Percentiles rank a stretch among this genome's conserved stretches.
These are phyloP conservation scores for Pseudochirops corinnae DNA, from an alignment of 2,797 vertebrate genomes.

Conservation along the genomic window DNA sequence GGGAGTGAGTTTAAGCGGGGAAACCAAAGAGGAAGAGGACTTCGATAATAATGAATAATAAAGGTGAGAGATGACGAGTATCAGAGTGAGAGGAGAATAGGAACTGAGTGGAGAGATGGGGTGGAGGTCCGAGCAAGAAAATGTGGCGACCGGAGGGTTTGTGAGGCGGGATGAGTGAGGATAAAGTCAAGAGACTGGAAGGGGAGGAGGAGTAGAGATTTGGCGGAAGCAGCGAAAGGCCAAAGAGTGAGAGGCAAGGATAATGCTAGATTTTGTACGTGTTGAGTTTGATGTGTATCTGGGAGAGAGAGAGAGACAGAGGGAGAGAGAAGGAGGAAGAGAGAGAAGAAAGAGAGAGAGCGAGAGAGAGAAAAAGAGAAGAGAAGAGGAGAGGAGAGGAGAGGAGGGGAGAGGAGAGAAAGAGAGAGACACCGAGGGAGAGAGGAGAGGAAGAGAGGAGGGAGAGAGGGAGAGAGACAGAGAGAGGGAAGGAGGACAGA, in stretches of 20 bases:
- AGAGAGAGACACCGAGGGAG: not conserved
- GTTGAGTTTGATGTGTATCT: not conserved
- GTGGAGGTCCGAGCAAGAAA: not conserved
- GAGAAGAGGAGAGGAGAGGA: no score
- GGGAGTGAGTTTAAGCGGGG: fast-evolving
- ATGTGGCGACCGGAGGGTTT: not conserved
- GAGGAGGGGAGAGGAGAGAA: not conserved
- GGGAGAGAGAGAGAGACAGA: not conserved
- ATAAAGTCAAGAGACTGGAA: not conserved
- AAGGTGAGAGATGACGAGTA: not conserved
- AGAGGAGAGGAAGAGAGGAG: not conserved
- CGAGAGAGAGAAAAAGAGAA: no score
- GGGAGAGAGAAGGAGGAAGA: not conserved
- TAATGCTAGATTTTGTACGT: no score
- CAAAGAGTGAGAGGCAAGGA: not conserved
- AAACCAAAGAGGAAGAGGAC: not conserved
- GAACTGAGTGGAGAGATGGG: not conserved
- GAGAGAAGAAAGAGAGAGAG: not conserved
- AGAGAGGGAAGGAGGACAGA: no score
- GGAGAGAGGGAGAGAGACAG: not conserved
- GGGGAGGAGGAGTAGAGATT: not conserved
- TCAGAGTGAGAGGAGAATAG: no score
- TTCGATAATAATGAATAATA: not conserved
- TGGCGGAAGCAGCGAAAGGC: fast-evolving
- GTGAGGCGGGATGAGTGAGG: not conserved